Percentiles rank a stretch among this genome's conserved stretches.
Conservation (phyloP, 2,113 vertebrate genomes). For the Alectura lathami region DNA sequence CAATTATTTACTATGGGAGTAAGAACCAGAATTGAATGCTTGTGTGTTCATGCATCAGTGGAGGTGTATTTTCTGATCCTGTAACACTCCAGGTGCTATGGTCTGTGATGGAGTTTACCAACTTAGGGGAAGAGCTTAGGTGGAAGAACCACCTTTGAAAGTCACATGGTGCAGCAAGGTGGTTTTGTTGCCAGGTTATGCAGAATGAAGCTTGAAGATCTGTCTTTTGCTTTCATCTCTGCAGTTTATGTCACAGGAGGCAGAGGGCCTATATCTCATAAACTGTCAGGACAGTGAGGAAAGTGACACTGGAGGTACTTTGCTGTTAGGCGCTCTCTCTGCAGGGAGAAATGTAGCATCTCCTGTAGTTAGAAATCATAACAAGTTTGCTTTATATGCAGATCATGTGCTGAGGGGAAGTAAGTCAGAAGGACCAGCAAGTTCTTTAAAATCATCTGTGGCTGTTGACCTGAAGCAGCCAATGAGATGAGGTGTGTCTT, state of each 20-base stretch:
- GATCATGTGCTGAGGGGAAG: background rate
- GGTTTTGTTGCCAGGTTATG: background rate
- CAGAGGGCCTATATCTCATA: background rate
- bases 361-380: background rate
- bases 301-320: background rate
- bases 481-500: background rate
- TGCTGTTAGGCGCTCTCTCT: background rate
- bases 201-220: background rate
- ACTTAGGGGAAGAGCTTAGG: background rate
- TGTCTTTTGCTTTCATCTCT: background rate
- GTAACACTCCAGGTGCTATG: background rate
- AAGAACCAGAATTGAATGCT: background rate
- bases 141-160: background rate
- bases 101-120: background rate
- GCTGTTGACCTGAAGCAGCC: background rate
- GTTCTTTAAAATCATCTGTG: background rate
- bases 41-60: accelerated
- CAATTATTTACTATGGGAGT: background rate
- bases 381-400: background rate
- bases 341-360: background rate
- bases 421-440: background rate
- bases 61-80: background rate
- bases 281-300: background rate
- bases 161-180: background rate
- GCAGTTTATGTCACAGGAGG: background rate